A percentile compares a stretch with the other conserved stretches of the same genome.
phyloP scores from a whole-genome alignment of 2,113 vertebrate species.

The Oreochromis niloticus region DNA sequence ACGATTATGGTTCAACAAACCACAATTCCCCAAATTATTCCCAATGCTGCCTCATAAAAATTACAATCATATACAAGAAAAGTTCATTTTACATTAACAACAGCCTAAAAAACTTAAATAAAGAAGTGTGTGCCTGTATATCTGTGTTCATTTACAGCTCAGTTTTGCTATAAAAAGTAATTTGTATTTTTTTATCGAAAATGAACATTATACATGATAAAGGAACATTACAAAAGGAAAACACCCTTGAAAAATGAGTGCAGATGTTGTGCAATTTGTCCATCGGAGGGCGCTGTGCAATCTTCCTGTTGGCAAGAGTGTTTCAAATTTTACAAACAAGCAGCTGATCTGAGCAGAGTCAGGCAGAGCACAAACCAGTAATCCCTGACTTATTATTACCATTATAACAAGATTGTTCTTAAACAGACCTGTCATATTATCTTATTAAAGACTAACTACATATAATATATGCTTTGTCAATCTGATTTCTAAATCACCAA shows the following conservation, averaged over 20 bases:
- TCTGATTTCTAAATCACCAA: neutral
- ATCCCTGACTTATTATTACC: accelerated
- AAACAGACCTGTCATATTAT: neutral
- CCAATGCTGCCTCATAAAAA: neutral
- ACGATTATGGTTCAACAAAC: neutral
- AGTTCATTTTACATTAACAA: accelerated
- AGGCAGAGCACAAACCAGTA: neutral
- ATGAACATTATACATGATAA: accelerated
- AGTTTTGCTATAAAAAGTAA: neutral
- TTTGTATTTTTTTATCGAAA: neutral
- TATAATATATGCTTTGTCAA: neutral
- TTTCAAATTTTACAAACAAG: neutral
- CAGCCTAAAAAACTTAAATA: accelerated
- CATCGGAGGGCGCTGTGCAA: neutral
- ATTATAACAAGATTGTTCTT: neutral
- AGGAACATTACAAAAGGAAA: neutral
- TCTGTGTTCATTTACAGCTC: neutral
- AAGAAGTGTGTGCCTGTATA: neutral
- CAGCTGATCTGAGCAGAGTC: neutral
- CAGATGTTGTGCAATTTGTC: neutral
- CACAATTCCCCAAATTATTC: neutral
- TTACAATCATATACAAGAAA: neutral
- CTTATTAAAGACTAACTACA: neutral
- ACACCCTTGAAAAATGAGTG: neutral
- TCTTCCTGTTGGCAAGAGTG: neutral